These are phyloP conservation scores for Chrysodeixis includens DNA, from an alignment of 2,888 invertebrate species.

Conservation along the genomic window DNA sequence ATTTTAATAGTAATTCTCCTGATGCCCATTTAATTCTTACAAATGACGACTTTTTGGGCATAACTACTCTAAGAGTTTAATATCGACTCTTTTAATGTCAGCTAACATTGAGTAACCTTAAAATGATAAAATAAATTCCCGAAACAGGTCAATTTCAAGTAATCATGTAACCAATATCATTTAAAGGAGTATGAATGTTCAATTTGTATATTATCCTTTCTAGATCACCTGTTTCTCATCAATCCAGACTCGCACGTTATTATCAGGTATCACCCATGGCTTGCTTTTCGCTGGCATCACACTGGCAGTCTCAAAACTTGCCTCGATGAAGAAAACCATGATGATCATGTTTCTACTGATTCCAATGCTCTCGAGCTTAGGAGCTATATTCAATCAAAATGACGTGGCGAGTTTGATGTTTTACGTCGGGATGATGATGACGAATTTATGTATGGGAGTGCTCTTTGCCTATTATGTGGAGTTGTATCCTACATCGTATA, in stretches of 20 bases:
- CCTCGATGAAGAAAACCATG: constrained; percentile 58
- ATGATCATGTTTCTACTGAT: constrained; percentile 51
- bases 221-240: constrained; percentile 39
- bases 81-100: too few species aligned
- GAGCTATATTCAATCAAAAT: constrained; percentile 52
- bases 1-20: too few species aligned
- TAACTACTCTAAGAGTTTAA: too few species aligned
- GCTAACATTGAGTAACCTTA: too few species aligned
- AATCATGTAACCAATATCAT: too few species aligned
- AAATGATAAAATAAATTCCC: too few species aligned
- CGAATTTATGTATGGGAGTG: constrained; percentile 58
- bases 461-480: constrained; percentile 59
- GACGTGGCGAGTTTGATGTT: constrained; percentile 55
- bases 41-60: too few species aligned
- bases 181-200: too few species aligned
- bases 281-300: constrained; percentile 52
- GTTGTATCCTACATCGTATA: constrained; percentile 45
- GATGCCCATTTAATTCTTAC: too few species aligned
- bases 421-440: constrained; percentile 61
- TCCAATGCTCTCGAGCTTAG: constrained; percentile 49
- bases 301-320: constrained; percentile 51
- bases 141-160: too few species aligned
- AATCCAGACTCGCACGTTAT: constrained; percentile 33
- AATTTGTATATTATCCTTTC: too few species aligned
- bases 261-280: constrained; percentile 49